phyloP scores from a whole-genome alignment of 2,888 invertebrate genomes.

The Andricus curvator region DNA sequence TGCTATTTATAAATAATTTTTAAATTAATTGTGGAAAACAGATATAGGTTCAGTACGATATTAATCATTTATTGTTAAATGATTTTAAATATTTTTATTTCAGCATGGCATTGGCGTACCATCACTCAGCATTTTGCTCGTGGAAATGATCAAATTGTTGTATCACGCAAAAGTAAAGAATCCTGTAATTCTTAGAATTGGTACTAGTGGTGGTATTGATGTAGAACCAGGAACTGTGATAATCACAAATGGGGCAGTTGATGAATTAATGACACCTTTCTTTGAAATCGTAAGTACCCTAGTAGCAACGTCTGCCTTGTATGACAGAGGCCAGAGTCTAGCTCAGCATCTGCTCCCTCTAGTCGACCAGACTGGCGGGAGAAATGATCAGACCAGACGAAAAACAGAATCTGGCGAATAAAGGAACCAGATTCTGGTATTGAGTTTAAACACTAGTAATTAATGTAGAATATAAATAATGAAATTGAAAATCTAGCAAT shows the following conservation, averaged over 20 bases:
- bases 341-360: too few species aligned
- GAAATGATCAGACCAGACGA: too few species aligned
- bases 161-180: slow-evolving; percentile 90
- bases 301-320: too few species aligned
- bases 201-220: slow-evolving; percentile 94
- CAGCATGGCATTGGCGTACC: slow-evolving; percentile 98
- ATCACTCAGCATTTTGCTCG: slow-evolving; percentile 94
- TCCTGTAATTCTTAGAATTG: slow-evolving; percentile 93
- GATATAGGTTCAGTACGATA: background rate
- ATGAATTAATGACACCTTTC: slow-evolving; percentile 88
- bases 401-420: too few species aligned
- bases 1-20: too few species aligned
- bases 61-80: background rate
- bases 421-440: too few species aligned
- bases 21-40: background rate
- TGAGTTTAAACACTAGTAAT: too few species aligned
- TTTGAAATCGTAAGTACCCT: slow-evolving; percentile 89
- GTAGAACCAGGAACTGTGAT: slow-evolving; percentile 94
- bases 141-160: slow-evolving; percentile 96
- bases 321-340: too few species aligned
- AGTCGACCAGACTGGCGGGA: too few species aligned
- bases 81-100: slow-evolving; percentile 44
- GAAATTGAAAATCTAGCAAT: too few species aligned
- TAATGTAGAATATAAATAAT: too few species aligned
- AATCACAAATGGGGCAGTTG: slow-evolving; percentile 92